Conservation (phyloP, 2,888 invertebrate species). For the Eupithecia insigniata region DNA sequence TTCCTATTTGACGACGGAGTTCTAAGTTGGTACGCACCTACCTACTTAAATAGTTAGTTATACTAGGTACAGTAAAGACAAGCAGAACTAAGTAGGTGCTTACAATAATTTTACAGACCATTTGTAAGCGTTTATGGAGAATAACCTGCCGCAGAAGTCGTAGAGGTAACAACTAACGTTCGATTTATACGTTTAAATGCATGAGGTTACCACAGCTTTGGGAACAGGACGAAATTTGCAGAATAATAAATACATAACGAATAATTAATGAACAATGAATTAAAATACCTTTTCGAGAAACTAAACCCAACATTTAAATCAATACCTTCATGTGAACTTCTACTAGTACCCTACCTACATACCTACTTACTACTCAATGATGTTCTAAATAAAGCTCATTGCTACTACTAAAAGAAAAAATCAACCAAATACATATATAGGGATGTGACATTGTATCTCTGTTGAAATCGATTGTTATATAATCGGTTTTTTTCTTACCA, state of each 20-base stretch:
- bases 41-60: neutral
- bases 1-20: neutral
- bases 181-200: constrained; percentile 65
- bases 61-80: neutral
- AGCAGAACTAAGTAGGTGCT: constrained; percentile 22
- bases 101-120: constrained; percentile 57
- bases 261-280: too few species aligned
- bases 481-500: too few species aligned
- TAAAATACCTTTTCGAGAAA: too few species aligned
- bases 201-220: neutral
- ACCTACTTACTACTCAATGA: too few species aligned
- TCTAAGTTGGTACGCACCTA: neutral
- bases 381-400: too few species aligned
- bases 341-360: too few species aligned
- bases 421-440: too few species aligned
- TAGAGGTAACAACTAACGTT: constrained; percentile 44
- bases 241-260: neutral
- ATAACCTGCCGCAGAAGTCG: constrained; percentile 57
- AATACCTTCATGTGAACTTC: too few species aligned
- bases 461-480: too few species aligned
- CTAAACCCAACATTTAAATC: too few species aligned
- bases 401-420: too few species aligned
- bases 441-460: too few species aligned
- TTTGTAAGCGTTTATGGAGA: constrained; percentile 69
- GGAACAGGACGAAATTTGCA: neutral